These are phyloP conservation scores for Megaceryle maxima DNA, from an alignment of 2,113 vertebrate genomes.

Conservation along the genomic window DNA sequence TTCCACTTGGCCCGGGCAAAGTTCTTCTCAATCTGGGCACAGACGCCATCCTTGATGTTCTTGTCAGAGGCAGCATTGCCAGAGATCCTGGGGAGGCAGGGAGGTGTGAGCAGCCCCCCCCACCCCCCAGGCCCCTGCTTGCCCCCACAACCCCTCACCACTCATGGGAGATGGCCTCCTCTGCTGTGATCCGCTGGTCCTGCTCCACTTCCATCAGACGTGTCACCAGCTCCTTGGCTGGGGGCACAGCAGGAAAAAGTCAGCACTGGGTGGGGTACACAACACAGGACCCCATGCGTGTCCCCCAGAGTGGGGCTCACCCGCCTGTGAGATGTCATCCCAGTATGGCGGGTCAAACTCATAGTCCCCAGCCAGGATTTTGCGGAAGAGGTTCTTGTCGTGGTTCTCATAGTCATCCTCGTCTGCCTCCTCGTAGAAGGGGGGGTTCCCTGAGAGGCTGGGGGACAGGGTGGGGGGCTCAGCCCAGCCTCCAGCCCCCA, in stretches of 20 bases:
- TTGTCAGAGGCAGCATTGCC: constrained; percentile 97
- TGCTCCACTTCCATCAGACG: too few species aligned
- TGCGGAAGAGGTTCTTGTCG: constrained; percentile 96
- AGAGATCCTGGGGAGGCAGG: constrained; percentile 79
- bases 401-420: constrained; percentile 98
- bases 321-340: constrained; percentile 97
- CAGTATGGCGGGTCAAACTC: constrained; percentile 98
- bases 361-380: constrained; percentile 95
- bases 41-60: constrained; percentile 97
- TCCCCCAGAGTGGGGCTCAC: constrained; percentile 60
- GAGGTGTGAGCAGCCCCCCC: neutral
- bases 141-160: too few species aligned
- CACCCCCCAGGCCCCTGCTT: too few species aligned
- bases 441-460: constrained; percentile 95
- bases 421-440: constrained; percentile 95
- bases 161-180: too few species aligned
- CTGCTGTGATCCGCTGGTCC: too few species aligned
- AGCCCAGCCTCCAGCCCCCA: rapidly evolving
- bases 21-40: constrained; percentile 98
- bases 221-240: too few species aligned
- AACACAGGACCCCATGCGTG: rapidly evolving
- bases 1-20: constrained; percentile 98
- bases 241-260: neutral
- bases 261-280: neutral
- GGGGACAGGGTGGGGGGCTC: neutral